Evolutionary conservation across 2,113 vertebrate genomes (phyloP).

Genomic region (Entosphenus tridentatus): DNA sequence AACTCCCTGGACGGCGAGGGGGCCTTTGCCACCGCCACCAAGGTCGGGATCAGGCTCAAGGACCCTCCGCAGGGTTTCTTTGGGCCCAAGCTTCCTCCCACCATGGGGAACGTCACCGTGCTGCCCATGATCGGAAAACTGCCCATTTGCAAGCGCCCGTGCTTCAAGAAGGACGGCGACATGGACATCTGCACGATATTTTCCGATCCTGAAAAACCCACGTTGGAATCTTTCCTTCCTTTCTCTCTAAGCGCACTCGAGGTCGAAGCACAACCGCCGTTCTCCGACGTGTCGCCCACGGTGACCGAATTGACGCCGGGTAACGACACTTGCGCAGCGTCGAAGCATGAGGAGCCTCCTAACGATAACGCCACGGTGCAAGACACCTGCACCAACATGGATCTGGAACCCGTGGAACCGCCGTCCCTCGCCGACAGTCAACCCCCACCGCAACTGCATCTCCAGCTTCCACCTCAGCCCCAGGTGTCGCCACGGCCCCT

Average conservation of each 20-base stretch:
- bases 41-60: slow-evolving; percentile 65
- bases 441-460: not conserved
- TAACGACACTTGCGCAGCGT: not conserved
- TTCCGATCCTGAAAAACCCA: no score
- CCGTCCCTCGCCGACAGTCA: not conserved
- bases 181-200: not conserved
- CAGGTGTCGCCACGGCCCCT: not conserved
- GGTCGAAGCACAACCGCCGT: no score
- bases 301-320: not conserved
- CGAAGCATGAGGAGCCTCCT: no score
- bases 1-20: slow-evolving; percentile 24
- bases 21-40: slow-evolving; percentile 25
- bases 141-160: slow-evolving; percentile 42
- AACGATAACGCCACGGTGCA: no score
- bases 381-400: no score
- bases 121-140: slow-evolving; percentile 80
- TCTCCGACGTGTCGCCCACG: not conserved
- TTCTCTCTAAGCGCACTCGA: no score
- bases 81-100: slow-evolving; percentile 76
- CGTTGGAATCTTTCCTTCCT: no score
- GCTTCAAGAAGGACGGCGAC: slow-evolving; percentile 22
- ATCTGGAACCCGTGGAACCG: not conserved
- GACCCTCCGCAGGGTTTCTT: slow-evolving; percentile 93
- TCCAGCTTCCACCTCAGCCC: not conserved
- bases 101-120: slow-evolving; percentile 56